phyloP scores from a whole-genome alignment of 2,888 invertebrate genomes.

The Cheilosia impressa region DNA sequence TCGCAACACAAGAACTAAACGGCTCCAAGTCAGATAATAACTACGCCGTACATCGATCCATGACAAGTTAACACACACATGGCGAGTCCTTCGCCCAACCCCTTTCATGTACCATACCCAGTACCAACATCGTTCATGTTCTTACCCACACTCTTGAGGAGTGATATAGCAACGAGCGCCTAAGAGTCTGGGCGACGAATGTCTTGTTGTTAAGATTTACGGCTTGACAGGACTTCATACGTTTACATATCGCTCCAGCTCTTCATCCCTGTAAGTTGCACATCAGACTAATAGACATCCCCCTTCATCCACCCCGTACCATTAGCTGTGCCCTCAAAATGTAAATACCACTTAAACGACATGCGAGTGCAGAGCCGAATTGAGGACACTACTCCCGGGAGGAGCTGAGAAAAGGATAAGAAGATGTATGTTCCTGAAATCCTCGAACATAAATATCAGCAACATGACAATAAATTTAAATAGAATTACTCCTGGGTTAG shows the following conservation, averaged over 20 bases:
- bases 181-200: conserved; percentile 43
- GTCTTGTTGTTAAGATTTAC: conserved; percentile 64
- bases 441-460: conserved; percentile 56
- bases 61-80: conserved; percentile 22
- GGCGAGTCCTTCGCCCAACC: conserved; percentile 55
- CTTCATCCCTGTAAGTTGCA: conserved; percentile 33
- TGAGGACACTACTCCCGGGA: conserved; percentile 10
- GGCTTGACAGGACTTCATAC: conserved; percentile 49
- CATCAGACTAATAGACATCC: conserved; percentile 56
- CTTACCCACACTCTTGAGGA: conserved; percentile 4
- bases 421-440: conserved; percentile 36
- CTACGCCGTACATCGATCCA: conserved; percentile 31
- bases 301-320: background rate
- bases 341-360: conserved; percentile 45
- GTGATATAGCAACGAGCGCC: conserved; percentile 20
- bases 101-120: conserved; percentile 55
- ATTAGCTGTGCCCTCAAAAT: conserved; percentile 32
- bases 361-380: conserved; percentile 46
- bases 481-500: conserved; percentile 58
- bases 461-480: conserved; percentile 68
- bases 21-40: conserved; percentile 28
- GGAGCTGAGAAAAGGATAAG: conserved; percentile 14
- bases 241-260: conserved; percentile 1
- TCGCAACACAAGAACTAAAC: background rate
- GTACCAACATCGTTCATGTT: conserved; percentile 25